Base-by-base conservation (phyloP, 2,797 vertebrate species). In the Cottoperca gobio region DNA sequence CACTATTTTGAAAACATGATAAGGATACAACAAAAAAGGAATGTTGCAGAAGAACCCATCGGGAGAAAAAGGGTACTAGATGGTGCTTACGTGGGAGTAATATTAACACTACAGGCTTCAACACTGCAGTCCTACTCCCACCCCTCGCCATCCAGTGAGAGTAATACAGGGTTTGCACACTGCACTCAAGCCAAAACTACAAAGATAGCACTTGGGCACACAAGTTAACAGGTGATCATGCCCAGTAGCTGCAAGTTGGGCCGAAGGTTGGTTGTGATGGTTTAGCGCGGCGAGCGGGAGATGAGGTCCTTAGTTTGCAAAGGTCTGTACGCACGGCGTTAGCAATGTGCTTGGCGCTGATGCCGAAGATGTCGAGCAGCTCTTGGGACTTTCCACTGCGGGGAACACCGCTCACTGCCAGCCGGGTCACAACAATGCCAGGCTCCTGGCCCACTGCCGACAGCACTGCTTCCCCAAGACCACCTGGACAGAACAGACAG, bases 381-480 rank as follows among this genome's bases (percentile, higher is more conserved):
- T 97, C 95, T 5, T 93, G 82, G 1, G 95, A 81, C 71, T 94
- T 94, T 60, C 96, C 95, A 0, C 95, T 96, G 33, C 49, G 94
- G 62, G 96, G 96, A 9, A 97, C 91, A 0, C 78, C 84, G 0
- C 68, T 73, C 63, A 97, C 96, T 0, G 96, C 95, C 72, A 98
- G 85, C 17, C 92, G 91, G 17, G 93, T 95, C 39, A 97, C 96
- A 5, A 95, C 33, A 6, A 97, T 95, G 39, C 91, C 93, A 2
- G 95, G 96, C 77, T 97, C 95, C 45, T 70, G 42, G 0, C 94
- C 94, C 61, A 97, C 94, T 1, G 96, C 96, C 0, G 96, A 90
- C 49, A 93, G 89, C 43, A 97, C 95, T 0, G 96, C 96, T 76
- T 97, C 97, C 6, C 97, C 96, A 0, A 98, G 94, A 83, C 97